Evolutionary conservation across 1,140 invertebrate genomes (phyloP), one percentile per base, ranked within the genome.

Genomic region (Argopecten irradians): DNA sequence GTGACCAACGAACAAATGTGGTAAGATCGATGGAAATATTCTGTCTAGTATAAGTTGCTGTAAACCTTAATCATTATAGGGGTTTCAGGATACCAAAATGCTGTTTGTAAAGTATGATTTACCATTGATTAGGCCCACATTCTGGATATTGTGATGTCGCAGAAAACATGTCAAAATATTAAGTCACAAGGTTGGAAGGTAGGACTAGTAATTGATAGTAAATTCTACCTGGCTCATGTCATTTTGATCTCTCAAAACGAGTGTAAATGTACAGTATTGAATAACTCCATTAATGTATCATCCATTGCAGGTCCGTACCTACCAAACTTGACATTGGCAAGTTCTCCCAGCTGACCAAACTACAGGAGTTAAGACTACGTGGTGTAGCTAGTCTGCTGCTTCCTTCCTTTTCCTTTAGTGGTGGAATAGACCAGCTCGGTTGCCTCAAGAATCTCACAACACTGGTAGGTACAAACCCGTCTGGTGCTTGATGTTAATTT

Each of bases 311-410:
- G 92, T 90, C 89, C 43, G 89, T 87, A 13, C 86, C 86, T 35
- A 91, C 92, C 32, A 94, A 92, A 83, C 35, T 93, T 32, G 92
- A 94, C 32, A 83, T 94, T 8, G 92, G 91, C 8, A 93, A 93
- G 87, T 92, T 94, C 83, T 89, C 86, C 32, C 39, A 41, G 28
- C 83, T 94, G 34, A 46, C 83, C 2, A 19, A 92, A 28, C 85
- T 94, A 34, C 83, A 46, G 84, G 91, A 91, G 36, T 82, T 94
- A 32, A 84, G 89, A 71, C 89, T 94, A 35, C 87, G 93, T 34
- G 93, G 93, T 2, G 83, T 91, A 14, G 86, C 88, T 46, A 91
- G 92, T 34, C 85, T 94, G 7, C 86, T 86, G 2, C 83, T 93
- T 16, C 92, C 93, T 22, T 71, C 89, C 22, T 92, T 92, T 85